These are phyloP conservation scores for Ciconia stormi DNA, from an alignment of 2,113 vertebrate genomes.

Conservation along the genomic window DNA sequence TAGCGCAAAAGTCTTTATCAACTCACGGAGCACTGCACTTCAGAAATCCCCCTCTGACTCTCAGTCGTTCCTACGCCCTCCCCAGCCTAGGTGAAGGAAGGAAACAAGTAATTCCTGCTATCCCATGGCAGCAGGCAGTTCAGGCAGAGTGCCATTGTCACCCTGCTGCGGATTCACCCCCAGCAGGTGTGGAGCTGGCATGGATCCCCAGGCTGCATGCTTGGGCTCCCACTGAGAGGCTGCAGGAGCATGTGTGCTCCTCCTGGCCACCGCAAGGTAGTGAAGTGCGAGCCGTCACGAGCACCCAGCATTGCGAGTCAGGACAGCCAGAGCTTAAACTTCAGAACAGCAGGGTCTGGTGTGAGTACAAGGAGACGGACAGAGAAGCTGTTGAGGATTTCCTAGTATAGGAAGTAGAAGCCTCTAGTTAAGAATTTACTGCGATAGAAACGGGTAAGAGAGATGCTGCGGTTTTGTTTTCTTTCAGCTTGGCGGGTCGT, in stretches of 20 bases:
- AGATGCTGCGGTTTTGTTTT: not conserved
- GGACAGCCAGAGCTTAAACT: not conserved
- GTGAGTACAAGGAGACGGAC: not conserved
- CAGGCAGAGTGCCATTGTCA: not conserved
- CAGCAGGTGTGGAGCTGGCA: not conserved
- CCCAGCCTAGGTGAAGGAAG: not conserved
- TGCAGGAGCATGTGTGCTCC: not conserved
- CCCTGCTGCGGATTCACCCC: not conserved
- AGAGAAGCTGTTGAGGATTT: not conserved
- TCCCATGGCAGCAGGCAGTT: not conserved
- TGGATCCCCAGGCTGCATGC: not conserved
- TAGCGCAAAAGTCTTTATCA: not conserved
- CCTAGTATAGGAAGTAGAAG: not conserved
- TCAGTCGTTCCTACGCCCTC: not conserved
- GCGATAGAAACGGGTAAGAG: not conserved
- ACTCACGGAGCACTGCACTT: not conserved
- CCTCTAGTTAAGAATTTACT: not conserved
- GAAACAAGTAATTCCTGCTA: not conserved
- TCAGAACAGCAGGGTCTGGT: not conserved
- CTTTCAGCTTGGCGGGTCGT: accelerated
- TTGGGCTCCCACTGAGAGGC: not conserved
- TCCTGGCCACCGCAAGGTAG: accelerated
- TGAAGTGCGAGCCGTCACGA: accelerated
- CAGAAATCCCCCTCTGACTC: not conserved
- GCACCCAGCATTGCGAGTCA: not conserved